Percentiles rank a stretch among this genome's conserved stretches.
Evolutionary conservation across 2,888 invertebrate species (phyloP).

Genomic region (Brenthis hecate): DNA sequence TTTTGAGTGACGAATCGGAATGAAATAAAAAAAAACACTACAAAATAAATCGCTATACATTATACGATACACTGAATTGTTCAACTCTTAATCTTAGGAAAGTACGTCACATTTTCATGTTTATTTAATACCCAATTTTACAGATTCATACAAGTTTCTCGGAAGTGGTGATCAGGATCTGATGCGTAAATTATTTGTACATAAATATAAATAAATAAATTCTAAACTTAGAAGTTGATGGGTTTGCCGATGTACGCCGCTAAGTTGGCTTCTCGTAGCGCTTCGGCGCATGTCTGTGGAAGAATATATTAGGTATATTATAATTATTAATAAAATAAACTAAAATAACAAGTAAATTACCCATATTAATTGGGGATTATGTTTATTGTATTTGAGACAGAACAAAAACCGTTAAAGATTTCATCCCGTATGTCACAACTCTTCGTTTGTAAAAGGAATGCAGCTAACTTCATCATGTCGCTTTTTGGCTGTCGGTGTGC

Average conservation of each 20-base stretch:
- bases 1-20: conserved; percentile 53
- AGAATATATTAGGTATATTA: not conserved
- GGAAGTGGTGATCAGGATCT: conserved; percentile 50
- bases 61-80: conserved; percentile 14
- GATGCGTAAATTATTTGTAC: conserved; percentile 47
- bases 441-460: no score
- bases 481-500: no score
- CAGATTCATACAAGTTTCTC: conserved; percentile 75
- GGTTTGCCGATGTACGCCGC: conserved; percentile 98
- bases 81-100: conserved; percentile 8
- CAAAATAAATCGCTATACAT: not conserved
- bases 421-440: no score
- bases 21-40: conserved; percentile 50
- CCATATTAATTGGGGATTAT: no score
- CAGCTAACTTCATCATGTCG: no score
- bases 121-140: conserved; percentile 49
- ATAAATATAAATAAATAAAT: conserved; percentile 41
- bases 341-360: not conserved
- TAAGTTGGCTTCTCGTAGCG: conserved; percentile 97
- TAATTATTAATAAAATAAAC: not conserved
- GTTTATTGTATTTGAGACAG: no score
- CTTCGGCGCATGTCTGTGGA: conserved; percentile 96
- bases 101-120: conserved; percentile 34
- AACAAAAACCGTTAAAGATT: no score
- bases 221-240: conserved; percentile 92